Conservation (phyloP, 1,140 invertebrate genomes). For the Rhagoletis zephyria region DNA sequence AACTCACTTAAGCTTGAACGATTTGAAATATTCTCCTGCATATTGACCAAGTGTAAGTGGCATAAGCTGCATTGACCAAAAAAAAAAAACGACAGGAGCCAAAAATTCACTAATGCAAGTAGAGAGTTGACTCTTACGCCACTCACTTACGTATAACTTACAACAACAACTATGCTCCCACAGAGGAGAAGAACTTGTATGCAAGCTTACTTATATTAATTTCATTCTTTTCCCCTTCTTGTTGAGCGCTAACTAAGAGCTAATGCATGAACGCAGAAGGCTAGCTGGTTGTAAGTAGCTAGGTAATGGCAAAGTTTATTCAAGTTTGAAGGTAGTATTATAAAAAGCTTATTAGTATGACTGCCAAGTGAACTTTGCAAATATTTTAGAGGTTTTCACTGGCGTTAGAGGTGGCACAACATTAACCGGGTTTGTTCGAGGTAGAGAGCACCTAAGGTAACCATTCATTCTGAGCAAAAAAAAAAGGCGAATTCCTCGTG, state of each 20-base stretch:
- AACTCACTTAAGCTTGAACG: neutral
- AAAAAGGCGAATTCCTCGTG: neutral
- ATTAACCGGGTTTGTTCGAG: neutral
- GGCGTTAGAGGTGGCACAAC: neutral
- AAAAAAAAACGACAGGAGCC: neutral
- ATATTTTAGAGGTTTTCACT: neutral
- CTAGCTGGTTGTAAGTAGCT: neutral
- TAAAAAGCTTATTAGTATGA: slow-evolving; percentile 51
- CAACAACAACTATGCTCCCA: neutral
- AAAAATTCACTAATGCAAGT: neutral
- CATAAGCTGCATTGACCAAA: neutral
- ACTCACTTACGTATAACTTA: neutral
- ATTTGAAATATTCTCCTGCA: neutral
- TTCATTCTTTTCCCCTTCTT: neutral
- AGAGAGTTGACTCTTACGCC: neutral
- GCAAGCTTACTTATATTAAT: slow-evolving; percentile 11
- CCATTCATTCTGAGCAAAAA: neutral
- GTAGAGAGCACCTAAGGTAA: neutral
- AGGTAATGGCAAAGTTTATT: slow-evolving; percentile 32
- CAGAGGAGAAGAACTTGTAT: neutral
- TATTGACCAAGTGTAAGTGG: slow-evolving; percentile 12
- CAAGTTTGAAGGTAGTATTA: slow-evolving; percentile 40
- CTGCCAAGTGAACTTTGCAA: slow-evolving; percentile 29
- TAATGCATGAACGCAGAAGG: neutral
- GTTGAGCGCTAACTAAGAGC: neutral